Conservation (phyloP, 2,888 invertebrate species). For the Pseudococcus viburni region DNA sequence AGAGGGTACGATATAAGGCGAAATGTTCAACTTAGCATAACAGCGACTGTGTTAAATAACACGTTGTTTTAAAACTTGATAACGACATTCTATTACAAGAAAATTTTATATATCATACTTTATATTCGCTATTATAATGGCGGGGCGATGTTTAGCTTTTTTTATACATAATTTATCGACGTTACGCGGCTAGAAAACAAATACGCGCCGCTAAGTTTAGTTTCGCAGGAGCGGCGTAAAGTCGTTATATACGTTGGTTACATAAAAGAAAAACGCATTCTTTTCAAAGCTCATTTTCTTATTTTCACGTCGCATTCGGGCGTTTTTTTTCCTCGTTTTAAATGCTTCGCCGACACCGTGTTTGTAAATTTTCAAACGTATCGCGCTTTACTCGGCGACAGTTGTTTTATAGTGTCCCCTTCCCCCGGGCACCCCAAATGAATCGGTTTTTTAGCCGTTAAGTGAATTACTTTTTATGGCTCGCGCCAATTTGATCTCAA, state of each 20-base stretch:
- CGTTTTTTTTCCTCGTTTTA: constrained; percentile 19
- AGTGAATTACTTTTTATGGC: constrained; percentile 48
- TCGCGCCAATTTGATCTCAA: constrained; percentile 51
- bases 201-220: constrained; percentile 33
- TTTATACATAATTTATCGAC: constrained; percentile 53
- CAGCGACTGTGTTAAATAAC: constrained; percentile 53
- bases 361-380: constrained; percentile 47
- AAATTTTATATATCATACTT: constrained; percentile 60
- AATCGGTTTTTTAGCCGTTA: constrained; percentile 46
- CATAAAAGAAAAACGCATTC: constrained; percentile 55
- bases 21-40: constrained; percentile 42
- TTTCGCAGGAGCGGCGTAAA: constrained; percentile 42
- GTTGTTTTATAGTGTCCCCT: constrained; percentile 26
- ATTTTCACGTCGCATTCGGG: constrained; percentile 19
- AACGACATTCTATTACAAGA: constrained; percentile 58
- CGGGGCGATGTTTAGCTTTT: constrained; percentile 50
- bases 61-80: constrained; percentile 61
- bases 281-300: constrained; percentile 49
- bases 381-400: constrained; percentile 43
- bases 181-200: constrained; percentile 55
- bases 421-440: background rate
- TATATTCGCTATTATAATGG: constrained; percentile 41
- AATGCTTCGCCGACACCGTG: constrained; percentile 8
- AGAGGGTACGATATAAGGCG: background rate
- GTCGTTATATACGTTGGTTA: constrained; percentile 53